A percentile compares a stretch with the other conserved stretches of the same genome.
Conservation (phyloP, 2,113 vertebrate genomes). For the Hirundichthys speculiger region DNA sequence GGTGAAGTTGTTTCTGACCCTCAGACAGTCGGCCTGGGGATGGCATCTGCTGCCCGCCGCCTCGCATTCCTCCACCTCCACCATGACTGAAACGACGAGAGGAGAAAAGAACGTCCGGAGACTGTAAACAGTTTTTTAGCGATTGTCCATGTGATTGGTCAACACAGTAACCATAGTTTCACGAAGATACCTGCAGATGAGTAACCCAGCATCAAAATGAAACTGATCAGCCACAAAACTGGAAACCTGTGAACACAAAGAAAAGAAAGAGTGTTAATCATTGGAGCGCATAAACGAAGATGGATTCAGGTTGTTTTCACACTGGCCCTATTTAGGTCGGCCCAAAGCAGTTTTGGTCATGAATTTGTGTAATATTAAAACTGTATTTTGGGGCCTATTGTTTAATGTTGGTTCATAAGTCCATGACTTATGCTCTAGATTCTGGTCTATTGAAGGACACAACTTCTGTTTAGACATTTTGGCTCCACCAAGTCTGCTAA, state of each 20-base stretch:
- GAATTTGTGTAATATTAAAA: too few species aligned
- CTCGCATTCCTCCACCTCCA: slow-evolving; percentile 66
- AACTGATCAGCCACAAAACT: slow-evolving; percentile 64
- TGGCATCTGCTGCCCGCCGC: slow-evolving; percentile 71
- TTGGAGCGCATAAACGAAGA: too few species aligned
- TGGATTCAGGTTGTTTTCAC: too few species aligned
- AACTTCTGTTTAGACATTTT: too few species aligned
- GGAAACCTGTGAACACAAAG: slow-evolving; percentile 55
- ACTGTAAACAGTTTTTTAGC: too few species aligned
- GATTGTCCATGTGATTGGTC: background rate
- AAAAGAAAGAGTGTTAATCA: background rate
- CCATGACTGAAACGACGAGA: slow-evolving; percentile 48
- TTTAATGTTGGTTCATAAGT: too few species aligned
- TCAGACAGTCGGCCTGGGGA: slow-evolving; percentile 74
- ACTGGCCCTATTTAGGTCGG: too few species aligned
- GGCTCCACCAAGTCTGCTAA: too few species aligned
- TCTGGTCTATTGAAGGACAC: too few species aligned
- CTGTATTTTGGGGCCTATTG: too few species aligned
- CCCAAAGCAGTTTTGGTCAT: too few species aligned
- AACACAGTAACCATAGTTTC: background rate
- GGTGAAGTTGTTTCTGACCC: slow-evolving; percentile 54
- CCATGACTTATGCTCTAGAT: too few species aligned
- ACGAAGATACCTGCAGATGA: slow-evolving; percentile 62
- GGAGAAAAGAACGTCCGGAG: background rate
- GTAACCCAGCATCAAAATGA: slow-evolving; percentile 50